Evolutionary conservation across 2,888 invertebrate genomes (phyloP), one percentile per base, ranked within the genome.

Genomic region (Aphidius colemani): DNA sequence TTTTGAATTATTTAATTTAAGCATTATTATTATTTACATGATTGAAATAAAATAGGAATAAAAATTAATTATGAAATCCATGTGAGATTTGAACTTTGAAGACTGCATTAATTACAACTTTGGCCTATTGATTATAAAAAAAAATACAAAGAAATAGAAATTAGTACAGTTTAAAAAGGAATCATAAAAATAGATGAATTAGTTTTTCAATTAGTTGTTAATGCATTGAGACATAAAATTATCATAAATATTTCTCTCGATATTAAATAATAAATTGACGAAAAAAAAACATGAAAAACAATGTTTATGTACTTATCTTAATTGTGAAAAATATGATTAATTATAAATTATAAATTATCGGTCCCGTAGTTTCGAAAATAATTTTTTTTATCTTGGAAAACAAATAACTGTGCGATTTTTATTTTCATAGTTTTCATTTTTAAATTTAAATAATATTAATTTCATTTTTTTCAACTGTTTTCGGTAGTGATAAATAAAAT

Each of bases 31-130:
- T 30, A 5, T 30, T 30, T 30, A 59, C 65, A 59, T 39, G 49
- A 62, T 56, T 45, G n/a, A 56, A 59, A 45, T 59, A 44, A 49
- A 61, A 55, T 57, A 53, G 50, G 55, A 13, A 55, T 55, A 44
- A 41, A 53, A 40, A 53, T 9, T 4, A 7, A 53, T 13, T n/a
- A 7, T 53, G 11, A 41, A 45, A 13, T 11, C 39, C 13, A 41
- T 59, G 59, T 61, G 64, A 63, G 64, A 65, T 68, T 72, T 72
- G 72, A 70, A 73, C 73, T 72, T 77, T 65, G 73, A 77, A 78
- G 78, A 79, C 78, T 79, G 78, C 77, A 78, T 78, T 76, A 76
- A 78, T 74, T 72, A 74, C 71, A 75, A 78, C 75, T 75, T 77
- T 79, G 78, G 78, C 78, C 78, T 79, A 78, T 72, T 73, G 50